Conservation (phyloP, 2,888 invertebrate species). For the Cecidostiba fungosa region DNA sequence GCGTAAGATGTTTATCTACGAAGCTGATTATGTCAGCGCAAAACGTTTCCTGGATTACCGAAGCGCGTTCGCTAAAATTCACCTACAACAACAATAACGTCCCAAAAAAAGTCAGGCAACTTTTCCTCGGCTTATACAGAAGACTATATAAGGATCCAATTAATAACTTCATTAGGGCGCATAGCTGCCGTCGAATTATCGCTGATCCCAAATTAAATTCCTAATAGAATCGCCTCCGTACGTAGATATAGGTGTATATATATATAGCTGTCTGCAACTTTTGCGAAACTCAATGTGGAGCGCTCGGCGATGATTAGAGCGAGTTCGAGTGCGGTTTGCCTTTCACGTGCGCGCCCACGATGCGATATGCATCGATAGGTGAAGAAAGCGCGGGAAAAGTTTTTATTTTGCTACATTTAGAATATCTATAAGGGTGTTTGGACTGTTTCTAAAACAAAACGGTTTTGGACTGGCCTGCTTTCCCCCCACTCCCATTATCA, state of each 20-base stretch:
- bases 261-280: not conserved
- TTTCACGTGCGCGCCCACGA: slow-evolving; percentile 17
- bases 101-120: not conserved
- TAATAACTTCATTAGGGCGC: slow-evolving; percentile 27
- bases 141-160: not conserved
- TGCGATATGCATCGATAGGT: not conserved
- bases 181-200: not conserved
- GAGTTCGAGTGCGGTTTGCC: not conserved
- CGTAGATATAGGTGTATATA: not conserved
- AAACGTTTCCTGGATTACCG: not conserved
- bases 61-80: not conserved
- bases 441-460: too few species aligned
- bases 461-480: too few species aligned
- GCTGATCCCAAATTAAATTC: slow-evolving; percentile 29
- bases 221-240: not conserved
- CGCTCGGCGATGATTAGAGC: not conserved
- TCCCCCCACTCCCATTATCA: too few species aligned
- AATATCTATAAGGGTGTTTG: not conserved
- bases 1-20: not conserved
- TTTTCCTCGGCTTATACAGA: too few species aligned
- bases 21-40: not conserved
- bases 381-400: slow-evolving; percentile 37
- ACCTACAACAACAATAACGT: not conserved
- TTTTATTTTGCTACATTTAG: not conserved
- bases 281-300: slow-evolving; percentile 3